Evolutionary conservation across 1,140 invertebrate genomes (phyloP).

Genomic region (Augochlora pura): DNA sequence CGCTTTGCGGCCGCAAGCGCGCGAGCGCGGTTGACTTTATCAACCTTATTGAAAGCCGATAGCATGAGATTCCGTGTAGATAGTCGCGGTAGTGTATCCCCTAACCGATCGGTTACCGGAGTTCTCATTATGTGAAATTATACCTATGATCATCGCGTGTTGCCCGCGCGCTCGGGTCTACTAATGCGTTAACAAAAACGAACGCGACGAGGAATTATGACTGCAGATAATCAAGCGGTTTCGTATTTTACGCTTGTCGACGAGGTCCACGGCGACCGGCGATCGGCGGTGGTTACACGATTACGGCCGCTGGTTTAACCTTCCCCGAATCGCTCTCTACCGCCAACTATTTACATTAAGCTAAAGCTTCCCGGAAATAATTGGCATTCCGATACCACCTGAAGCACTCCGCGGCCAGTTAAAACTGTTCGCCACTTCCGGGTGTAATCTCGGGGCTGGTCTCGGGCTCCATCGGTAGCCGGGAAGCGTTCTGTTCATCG

Average conservation of each 20-base stretch:
- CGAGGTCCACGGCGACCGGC: not conserved
- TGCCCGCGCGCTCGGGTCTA: constrained; percentile 41
- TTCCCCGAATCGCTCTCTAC: constrained; percentile 16
- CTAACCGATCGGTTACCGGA: constrained; percentile 72
- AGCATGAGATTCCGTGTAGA: constrained; percentile 75
- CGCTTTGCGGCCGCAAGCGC: constrained; percentile 46
- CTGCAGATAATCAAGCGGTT: constrained; percentile 53
- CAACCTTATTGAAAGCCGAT: constrained; percentile 80
- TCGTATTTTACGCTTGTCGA: constrained; percentile 36
- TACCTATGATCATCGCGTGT: constrained; percentile 58
- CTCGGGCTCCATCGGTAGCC: not conserved
- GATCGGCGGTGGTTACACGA: not conserved
- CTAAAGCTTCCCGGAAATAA: constrained; percentile 16
- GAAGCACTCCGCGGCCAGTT: not conserved
- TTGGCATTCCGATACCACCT: constrained; percentile 5
- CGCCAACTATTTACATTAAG: constrained; percentile 32
- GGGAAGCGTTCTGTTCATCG: not conserved
- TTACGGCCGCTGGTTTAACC: not conserved
- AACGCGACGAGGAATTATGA: constrained; percentile 49
- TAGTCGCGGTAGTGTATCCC: constrained; percentile 69
- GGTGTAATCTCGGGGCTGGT: not conserved
- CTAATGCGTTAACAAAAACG: constrained; percentile 60
- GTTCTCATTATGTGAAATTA: constrained; percentile 65
- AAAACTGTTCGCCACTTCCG: constrained; percentile 8
- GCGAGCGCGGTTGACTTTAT: constrained; percentile 76